These are phyloP conservation scores for Colostygia pectinataria DNA, from an alignment of 2,888 invertebrate species.

Conservation along the genomic window DNA sequence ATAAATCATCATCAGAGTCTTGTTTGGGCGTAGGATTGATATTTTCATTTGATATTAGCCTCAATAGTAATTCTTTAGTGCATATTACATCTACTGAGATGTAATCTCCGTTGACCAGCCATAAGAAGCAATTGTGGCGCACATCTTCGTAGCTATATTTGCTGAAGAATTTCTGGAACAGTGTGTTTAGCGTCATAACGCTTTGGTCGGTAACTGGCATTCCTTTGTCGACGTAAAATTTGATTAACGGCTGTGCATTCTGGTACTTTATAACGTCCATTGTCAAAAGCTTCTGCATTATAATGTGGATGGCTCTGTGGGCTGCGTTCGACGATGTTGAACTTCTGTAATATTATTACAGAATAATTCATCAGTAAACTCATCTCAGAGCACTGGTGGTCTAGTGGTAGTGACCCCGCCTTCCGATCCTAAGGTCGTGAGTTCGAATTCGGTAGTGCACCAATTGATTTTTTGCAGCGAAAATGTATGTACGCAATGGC, in stretches of 20 bases:
- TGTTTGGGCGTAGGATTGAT: conserved; percentile 26
- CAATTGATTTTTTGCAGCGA: no score
- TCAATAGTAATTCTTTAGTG: conserved; percentile 52
- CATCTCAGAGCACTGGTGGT: no score
- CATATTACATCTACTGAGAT: conserved; percentile 37
- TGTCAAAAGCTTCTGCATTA: conserved; percentile 57
- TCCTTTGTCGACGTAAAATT: conserved; percentile 66
- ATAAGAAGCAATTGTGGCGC: conserved; percentile 55
- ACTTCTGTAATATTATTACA: conserved; percentile 53
- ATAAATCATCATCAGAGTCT: conserved; percentile 38
- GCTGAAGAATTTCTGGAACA: conserved; percentile 61
- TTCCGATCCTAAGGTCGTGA: no score
- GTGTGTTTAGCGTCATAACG: conserved; percentile 54
- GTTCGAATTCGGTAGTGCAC: no score
- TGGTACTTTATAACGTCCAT: conserved; percentile 52
- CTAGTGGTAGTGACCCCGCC: no score
- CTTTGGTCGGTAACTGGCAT: conserved; percentile 64
- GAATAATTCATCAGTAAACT: not conserved
- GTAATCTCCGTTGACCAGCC: conserved; percentile 55
- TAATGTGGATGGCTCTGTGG: conserved; percentile 59
- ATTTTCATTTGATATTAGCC: conserved; percentile 63
- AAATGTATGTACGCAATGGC: no score
- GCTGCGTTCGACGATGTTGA: conserved; percentile 49
- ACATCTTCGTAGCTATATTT: conserved; percentile 56
- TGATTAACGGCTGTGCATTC: conserved; percentile 58